A percentile compares a stretch with the other conserved stretches of the same genome.
phyloP scores from a whole-genome alignment of 1,140 invertebrate species.

The silkworm (Bombyx mori) region DNA sequence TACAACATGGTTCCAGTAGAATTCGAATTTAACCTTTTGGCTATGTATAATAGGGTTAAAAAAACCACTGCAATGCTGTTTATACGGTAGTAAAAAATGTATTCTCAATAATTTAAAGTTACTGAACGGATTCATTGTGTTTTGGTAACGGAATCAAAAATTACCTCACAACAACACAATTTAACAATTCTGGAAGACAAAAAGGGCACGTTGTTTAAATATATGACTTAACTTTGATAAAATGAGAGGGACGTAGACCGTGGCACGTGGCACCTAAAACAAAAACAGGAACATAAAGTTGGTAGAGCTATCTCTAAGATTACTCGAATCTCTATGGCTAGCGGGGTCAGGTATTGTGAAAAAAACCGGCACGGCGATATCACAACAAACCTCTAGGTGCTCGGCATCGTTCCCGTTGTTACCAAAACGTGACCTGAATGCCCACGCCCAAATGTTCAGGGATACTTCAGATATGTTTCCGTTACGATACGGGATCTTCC shows the following conservation, averaged over 20 bases:
- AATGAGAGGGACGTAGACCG: conserved; percentile 18
- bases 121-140: too few species aligned
- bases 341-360: conserved; percentile 54
- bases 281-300: conserved; percentile 40
- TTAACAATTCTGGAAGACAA: too few species aligned
- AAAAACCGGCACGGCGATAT: conserved; percentile 49
- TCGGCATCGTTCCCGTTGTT: conserved; percentile 51
- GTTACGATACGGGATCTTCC: conserved; percentile 55
- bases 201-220: too few species aligned
- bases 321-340: conserved; percentile 38
- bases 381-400: conserved; percentile 57
- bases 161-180: too few species aligned
- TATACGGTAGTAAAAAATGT: too few species aligned
- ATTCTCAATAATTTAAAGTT: too few species aligned
- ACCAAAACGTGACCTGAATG: conserved; percentile 54
- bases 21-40: too few species aligned
- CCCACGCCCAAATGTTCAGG: conserved; percentile 38
- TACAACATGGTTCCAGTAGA: too few species aligned
- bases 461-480: conserved; percentile 63
- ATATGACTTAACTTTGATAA: background rate
- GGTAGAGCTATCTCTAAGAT: conserved; percentile 27
- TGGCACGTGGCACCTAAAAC: conserved; percentile 21
- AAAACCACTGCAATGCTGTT: too few species aligned
- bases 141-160: too few species aligned
- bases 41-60: too few species aligned